Evolutionary conservation across 1,140 invertebrate genomes (phyloP).

Genomic region (Drosophila setifemur): DNA sequence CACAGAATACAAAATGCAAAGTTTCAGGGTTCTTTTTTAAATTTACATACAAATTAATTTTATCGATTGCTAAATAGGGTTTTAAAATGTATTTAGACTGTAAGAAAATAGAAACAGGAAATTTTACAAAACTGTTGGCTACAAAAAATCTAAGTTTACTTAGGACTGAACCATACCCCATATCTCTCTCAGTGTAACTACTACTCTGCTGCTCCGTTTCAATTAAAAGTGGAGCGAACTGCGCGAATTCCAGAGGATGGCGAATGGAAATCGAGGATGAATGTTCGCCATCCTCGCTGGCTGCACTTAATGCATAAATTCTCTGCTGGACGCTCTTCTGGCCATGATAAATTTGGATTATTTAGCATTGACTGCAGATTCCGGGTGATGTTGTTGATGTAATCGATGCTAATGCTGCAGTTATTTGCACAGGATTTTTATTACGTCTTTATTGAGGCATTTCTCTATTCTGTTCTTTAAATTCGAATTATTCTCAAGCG

Average conservation of each 20-base stretch:
- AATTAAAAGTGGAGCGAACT: conserved; percentile 56
- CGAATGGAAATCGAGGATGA: conserved; percentile 35
- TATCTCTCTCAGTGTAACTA: conserved; percentile 9
- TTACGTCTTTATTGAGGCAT: too few species aligned
- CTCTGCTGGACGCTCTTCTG: conserved; percentile 61
- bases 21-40: not conserved
- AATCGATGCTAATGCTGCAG: conserved; percentile 15
- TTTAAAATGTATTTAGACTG: too few species aligned
- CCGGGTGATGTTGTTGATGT: conserved; percentile 26
- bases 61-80: not conserved
- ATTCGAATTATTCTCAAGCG: too few species aligned
- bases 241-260: conserved; percentile 41
- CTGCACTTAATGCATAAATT: conserved; percentile 79
- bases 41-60: not conserved
- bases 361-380: conserved; percentile 12
- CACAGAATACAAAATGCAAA: too few species aligned
- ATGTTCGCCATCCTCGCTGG: conserved; percentile 14
- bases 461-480: not conserved
- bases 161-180: too few species aligned
- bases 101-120: too few species aligned
- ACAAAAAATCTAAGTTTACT: too few species aligned
- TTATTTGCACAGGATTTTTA: conserved; percentile 4
- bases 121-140: not conserved
- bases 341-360: conserved; percentile 63
- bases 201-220: conserved; percentile 50